Percentiles rank a stretch among this genome's conserved stretches.
Evolutionary conservation across 2,888 invertebrate species (phyloP).

Genomic region (Hermodice carunculata): DNA sequence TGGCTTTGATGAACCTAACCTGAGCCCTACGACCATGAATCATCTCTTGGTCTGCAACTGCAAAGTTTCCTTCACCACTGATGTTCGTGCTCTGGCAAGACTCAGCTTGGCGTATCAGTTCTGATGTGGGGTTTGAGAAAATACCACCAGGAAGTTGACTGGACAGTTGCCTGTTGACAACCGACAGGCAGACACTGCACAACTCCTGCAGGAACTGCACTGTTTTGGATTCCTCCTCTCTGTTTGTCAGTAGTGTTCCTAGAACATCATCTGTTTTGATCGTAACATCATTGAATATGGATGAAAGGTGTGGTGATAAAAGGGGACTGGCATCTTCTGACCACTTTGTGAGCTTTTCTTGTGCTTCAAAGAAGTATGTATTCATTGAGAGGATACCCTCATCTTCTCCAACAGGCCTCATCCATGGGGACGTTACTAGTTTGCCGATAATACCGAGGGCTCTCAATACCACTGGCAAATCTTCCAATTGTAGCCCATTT

Average conservation of each 20-base stretch:
- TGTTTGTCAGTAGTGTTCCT: background rate
- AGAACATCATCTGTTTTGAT: background rate
- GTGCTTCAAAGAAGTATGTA: background rate
- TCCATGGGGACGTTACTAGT: no score
- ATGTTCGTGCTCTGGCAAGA: background rate
- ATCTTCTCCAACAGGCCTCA: background rate
- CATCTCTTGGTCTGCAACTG: background rate
- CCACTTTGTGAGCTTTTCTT: no score
- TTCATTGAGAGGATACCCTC: background rate
- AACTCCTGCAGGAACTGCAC: background rate
- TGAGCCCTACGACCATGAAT: background rate
- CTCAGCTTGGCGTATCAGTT: background rate
- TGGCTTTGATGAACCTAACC: background rate
- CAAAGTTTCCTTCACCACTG: conserved; percentile 1
- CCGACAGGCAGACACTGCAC: background rate
- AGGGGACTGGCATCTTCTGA: background rate
- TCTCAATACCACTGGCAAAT: no score
- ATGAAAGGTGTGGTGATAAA: background rate
- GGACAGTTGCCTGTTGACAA: background rate
- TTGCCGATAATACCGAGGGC: no score
- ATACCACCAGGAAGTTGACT: background rate
- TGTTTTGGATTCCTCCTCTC: background rate
- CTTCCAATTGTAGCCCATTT: no score
- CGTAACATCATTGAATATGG: background rate
- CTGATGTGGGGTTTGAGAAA: background rate